phyloP scores from a whole-genome alignment of 2,797 vertebrate genomes.

The Chelmon rostratus region DNA sequence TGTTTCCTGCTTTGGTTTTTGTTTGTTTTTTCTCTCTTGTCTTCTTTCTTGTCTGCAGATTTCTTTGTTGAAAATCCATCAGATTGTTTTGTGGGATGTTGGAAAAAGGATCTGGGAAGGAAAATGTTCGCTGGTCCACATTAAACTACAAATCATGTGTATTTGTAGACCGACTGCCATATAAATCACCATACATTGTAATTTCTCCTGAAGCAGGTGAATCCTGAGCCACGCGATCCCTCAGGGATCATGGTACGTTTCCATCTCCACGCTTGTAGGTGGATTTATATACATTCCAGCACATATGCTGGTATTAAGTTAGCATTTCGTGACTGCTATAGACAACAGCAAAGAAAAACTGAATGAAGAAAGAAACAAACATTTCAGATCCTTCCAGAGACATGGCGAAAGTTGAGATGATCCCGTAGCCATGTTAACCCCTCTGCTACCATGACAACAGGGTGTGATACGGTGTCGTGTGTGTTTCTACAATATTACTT shows the following conservation, averaged over 20 bases:
- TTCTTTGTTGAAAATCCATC: background rate
- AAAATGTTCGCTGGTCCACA: background rate
- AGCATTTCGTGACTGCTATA: background rate
- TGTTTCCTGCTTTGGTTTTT: background rate
- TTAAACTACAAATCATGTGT: background rate
- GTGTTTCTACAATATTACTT: conserved; percentile 29
- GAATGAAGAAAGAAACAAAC: background rate
- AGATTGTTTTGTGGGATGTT: background rate
- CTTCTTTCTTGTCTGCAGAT: background rate
- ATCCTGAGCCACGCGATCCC: background rate
- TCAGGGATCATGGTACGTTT: background rate
- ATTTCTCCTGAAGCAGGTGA: conserved; percentile 12
- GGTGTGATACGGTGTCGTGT: background rate
- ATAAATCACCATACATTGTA: conserved; percentile 17
- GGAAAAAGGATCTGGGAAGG: background rate
- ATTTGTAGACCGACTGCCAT: conserved; percentile 4
- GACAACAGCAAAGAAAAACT: background rate
- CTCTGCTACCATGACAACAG: conserved; percentile 4
- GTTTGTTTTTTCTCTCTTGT: background rate
- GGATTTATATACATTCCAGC: background rate
- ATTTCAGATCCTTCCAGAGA: conserved; percentile 52
- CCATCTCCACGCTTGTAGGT: background rate
- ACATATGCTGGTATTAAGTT: background rate
- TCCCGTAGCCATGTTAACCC: background rate
- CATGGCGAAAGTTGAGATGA: background rate